Evolutionary conservation across 1,140 invertebrate genomes (phyloP).

Genomic region (Latrodectus geometricus): DNA sequence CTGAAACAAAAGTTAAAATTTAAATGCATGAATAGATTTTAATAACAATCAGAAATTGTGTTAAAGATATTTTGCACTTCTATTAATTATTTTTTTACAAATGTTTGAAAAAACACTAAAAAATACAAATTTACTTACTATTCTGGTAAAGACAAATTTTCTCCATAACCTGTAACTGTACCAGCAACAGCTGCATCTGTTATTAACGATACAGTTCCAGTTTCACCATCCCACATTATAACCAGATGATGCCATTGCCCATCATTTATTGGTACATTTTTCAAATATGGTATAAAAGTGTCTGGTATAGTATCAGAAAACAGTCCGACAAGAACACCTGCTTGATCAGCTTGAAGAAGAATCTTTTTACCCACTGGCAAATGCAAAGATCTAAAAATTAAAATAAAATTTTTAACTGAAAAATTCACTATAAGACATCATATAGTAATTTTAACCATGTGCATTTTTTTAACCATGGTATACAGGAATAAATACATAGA

Average conservation of each 20-base stretch:
- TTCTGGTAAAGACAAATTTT: constrained; percentile 79
- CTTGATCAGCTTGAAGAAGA: constrained; percentile 89
- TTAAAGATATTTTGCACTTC: too few relatives aligned
- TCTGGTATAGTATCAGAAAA: constrained; percentile 87
- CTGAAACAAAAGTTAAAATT: constrained; percentile 72
- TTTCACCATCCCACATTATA: constrained; percentile 90
- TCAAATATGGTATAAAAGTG: constrained; percentile 91
- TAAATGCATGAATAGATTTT: neutral
- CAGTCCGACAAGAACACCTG: constrained; percentile 87
- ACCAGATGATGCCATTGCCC: constrained; percentile 97
- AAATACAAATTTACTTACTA: constrained; percentile 75
- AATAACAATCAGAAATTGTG: too few relatives aligned
- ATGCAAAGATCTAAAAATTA: constrained; percentile 76
- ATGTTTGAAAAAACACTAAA: too few relatives aligned
- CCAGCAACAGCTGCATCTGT: constrained; percentile 94
- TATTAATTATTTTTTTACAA: too few relatives aligned
- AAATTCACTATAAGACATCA: neutral
- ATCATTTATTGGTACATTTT: constrained; percentile 89
- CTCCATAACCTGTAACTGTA: constrained; percentile 86
- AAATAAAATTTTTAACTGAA: constrained; percentile 11
- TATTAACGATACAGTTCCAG: constrained; percentile 83
- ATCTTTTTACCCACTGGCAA: constrained; percentile 82
- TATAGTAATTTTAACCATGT: constrained; percentile 36
- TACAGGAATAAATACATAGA: neutral
- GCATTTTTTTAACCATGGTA: neutral